Evolutionary conservation across 2,113 vertebrate species (phyloP).

Genomic region (Prolemur simus): DNA sequence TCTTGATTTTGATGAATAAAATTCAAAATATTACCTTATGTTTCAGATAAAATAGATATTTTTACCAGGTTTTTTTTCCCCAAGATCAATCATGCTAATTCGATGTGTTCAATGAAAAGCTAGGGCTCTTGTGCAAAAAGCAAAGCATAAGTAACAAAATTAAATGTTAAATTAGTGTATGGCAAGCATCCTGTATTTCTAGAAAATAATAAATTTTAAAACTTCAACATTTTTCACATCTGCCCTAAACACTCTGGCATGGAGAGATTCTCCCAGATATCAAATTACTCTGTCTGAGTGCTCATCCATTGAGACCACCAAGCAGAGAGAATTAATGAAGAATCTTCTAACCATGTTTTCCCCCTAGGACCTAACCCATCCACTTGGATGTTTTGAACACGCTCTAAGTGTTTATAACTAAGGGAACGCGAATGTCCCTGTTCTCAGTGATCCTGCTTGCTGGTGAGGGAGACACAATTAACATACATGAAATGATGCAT

Average conservation of each 20-base stretch:
- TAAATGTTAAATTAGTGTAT: neutral
- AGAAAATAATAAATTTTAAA: neutral
- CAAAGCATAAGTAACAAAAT: neutral
- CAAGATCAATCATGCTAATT: neutral
- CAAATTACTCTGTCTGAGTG: neutral
- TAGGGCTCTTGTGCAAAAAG: neutral
- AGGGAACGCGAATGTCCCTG: neutral
- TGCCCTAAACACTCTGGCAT: neutral
- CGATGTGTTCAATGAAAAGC: neutral
- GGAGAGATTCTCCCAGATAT: neutral
- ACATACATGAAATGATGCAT: neutral
- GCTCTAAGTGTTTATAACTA: neutral
- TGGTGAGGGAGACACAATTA: neutral
- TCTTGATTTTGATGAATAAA: neutral
- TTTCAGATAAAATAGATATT: neutral
- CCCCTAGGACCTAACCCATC: neutral
- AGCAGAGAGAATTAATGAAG: neutral
- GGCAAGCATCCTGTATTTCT: neutral
- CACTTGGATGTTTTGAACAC: neutral
- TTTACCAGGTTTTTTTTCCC: neutral
- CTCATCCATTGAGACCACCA: neutral
- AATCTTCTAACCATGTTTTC: no score
- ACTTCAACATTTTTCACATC: neutral
- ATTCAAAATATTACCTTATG: neutral
- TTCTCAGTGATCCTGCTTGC: fast-evolving